Evolutionary conservation across 2,113 vertebrate species (phyloP).

Genomic region (Oenanthe melanoleuca): DNA sequence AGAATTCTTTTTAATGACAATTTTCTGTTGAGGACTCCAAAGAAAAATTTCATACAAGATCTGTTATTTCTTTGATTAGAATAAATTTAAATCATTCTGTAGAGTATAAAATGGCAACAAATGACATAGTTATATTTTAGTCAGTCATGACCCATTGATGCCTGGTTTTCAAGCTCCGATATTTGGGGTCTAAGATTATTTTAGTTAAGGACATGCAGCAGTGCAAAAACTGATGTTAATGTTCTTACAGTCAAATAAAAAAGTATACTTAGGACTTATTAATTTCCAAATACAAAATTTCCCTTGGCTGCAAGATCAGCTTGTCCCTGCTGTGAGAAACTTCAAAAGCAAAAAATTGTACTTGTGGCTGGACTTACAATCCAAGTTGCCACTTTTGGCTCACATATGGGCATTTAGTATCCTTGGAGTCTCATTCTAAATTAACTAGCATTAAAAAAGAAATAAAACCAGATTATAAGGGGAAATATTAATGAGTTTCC

Average conservation of each 20-base stretch:
- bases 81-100: background rate
- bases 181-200: background rate
- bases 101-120: background rate
- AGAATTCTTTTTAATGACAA: background rate
- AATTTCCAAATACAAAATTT: background rate
- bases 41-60: background rate
- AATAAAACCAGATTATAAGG: background rate
- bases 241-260: background rate
- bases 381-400: background rate
- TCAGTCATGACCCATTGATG: background rate
- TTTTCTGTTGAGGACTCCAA: background rate
- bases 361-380: background rate
- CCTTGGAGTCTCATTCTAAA: background rate
- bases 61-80: background rate
- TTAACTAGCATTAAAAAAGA: constrained; percentile 8
- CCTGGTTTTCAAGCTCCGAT: background rate
- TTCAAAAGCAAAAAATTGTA: background rate
- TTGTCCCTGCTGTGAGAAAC: background rate
- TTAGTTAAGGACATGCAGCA: background rate
- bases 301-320: background rate
- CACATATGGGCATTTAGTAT: background rate
- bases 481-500: constrained; percentile 3
- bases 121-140: background rate
- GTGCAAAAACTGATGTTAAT: background rate
- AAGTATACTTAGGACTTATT: background rate